Conservation (phyloP, 1,140 invertebrate genomes). For the Globodera ellingtonae region DNA sequence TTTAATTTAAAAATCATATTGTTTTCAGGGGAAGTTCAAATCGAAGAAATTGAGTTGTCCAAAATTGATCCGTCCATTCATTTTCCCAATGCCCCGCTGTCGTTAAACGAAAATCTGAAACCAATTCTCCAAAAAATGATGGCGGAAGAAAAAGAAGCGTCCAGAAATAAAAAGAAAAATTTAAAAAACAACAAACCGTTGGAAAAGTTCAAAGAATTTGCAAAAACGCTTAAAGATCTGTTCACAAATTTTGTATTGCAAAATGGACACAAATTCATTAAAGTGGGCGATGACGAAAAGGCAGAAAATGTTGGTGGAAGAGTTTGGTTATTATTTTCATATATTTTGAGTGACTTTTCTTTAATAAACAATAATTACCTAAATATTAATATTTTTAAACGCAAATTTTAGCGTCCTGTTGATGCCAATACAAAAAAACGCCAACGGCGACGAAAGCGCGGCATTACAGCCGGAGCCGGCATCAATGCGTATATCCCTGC, state of each 20-base stretch:
- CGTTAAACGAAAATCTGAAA: background rate
- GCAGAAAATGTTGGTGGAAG: background rate
- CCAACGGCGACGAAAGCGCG: too few species aligned
- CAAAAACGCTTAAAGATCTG: background rate
- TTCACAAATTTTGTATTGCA: background rate
- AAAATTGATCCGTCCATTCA: background rate
- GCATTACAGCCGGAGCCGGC: too few species aligned
- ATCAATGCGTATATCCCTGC: too few species aligned
- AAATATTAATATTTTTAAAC: too few species aligned
- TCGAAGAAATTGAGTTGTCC: background rate
- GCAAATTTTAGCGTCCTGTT: too few species aligned
- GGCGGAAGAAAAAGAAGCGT: background rate
- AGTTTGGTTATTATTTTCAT: background rate
- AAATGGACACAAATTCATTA: background rate
- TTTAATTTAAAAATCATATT: background rate
- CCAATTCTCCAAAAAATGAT: background rate
- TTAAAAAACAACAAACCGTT: background rate
- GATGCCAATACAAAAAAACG: too few species aligned
- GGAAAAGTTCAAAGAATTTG: background rate
- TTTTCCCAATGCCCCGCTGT: background rate
- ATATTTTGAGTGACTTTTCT: too few species aligned
- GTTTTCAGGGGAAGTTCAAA: background rate
- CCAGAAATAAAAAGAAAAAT: background rate
- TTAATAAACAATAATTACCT: too few species aligned
- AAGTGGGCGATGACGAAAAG: too few species aligned